Evolutionary conservation across 2,113 vertebrate genomes (phyloP), one percentile per base, ranked within the genome.

Genomic region (Puntigrus tetrazona): DNA sequence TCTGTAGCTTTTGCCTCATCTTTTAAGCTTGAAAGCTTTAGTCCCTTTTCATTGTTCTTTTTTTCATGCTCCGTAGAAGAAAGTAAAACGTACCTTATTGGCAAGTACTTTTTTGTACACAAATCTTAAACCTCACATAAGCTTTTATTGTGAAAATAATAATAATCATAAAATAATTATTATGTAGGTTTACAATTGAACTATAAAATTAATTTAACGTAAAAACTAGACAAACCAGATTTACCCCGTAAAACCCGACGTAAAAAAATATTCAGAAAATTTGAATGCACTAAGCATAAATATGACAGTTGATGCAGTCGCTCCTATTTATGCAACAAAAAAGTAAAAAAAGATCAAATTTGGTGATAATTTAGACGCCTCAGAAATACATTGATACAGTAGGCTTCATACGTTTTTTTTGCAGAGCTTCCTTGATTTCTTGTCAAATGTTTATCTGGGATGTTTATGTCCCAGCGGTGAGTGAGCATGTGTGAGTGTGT

Each of bases 401-500:
- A 38, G 8, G 9, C 34, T 22, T 38, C 5, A 69, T n/a, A 69
- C 34, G 65, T 31, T 36, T 67, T 65, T 16, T 20, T 29, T 61
- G 52, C 52, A 22, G 52, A 50, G 50, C 31, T 79, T 63, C 27
- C 29, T 52, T 77, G 9, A 77, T 34, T 29, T 75, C 73, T 47
- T 75, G 43, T 77, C 50, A 55, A 55, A 52, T 77, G 47, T 77
- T 76, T 76, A 76, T 76, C 47, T n/a, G 47, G 47, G 29, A 76
- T 76, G 55, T 41, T 78, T 63, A 43, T 78, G n/a, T 27, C 77
- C 55, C 36, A 27, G 77, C 14, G 16, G 61, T 63, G 38, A 69
- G 55, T n/a, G 52, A 50, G n/a, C 69, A 63, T 77, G 73, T 76
- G 57, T 77, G 82, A 47, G 18, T 65, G 18, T 73, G 78, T 52